A percentile compares a stretch with the other conserved stretches of the same genome.
Evolutionary conservation across 1,140 invertebrate genomes (phyloP).

Genomic region (Phenacoccus solenopsis): DNA sequence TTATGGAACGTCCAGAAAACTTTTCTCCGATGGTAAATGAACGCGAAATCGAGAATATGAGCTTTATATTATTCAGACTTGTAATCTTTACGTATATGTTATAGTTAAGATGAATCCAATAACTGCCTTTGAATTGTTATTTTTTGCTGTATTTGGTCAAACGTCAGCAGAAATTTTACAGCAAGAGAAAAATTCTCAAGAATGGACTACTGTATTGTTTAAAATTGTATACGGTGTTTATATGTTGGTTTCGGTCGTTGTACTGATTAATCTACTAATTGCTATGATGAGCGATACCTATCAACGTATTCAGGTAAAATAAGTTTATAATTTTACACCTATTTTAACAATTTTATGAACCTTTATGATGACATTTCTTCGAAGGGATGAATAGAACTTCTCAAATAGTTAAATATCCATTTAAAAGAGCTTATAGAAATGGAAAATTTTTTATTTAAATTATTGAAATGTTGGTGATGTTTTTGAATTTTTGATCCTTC

Average conservation of each 20-base stretch:
- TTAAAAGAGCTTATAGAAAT: too few relatives aligned
- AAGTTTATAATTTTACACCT: too few relatives aligned
- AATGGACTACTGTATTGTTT: conserved; percentile 64
- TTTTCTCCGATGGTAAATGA: conserved; percentile 30
- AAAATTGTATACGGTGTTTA: conserved; percentile 80
- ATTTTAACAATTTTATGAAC: too few relatives aligned
- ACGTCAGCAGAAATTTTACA: conserved; percentile 73
- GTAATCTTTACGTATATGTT: conserved; percentile 34
- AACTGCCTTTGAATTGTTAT: conserved; percentile 88
- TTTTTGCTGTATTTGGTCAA: conserved; percentile 97
- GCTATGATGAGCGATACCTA: conserved; percentile 99
- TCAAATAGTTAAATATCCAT: too few relatives aligned
- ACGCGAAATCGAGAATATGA: neutral
- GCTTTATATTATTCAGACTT: neutral
- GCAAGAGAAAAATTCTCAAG: conserved; percentile 38
- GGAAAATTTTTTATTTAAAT: too few relatives aligned
- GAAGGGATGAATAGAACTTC: too few relatives aligned
- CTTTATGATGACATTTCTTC: too few relatives aligned
- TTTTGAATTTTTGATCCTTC: too few relatives aligned
- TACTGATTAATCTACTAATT: conserved; percentile 97
- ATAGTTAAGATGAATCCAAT: conserved; percentile 77
- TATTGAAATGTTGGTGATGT: too few relatives aligned
- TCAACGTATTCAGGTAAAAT: conserved; percentile 81
- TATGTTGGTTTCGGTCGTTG: conserved; percentile 96
- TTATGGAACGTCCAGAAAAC: conserved; percentile 24